Evolutionary conservation across 2,113 vertebrate species (phyloP), one percentile per base, ranked within the genome.

Genomic region (Epinephelus moara): DNA sequence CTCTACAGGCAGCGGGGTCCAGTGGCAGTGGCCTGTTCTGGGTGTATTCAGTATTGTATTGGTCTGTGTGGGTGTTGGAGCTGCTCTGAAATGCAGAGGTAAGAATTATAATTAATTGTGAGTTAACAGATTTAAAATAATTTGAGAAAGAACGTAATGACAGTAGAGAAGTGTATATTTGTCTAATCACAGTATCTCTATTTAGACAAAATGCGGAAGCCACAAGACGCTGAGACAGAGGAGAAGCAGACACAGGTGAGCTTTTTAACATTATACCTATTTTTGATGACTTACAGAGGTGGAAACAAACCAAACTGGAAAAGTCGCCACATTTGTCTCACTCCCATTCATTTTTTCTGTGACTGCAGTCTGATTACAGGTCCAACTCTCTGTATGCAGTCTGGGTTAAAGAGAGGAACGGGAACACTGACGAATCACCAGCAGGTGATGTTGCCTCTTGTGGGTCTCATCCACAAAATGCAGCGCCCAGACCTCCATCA

Each of bases 21-120:
- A 56, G 59, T 76, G 73, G 73, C 66, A 70, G 47, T 82, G 73
- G 73, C 73, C 73, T 70, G 66, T 82, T 77, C 59, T 82, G 57
- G 73, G 73, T 25, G 37, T 63, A 42, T 21, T 82, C 21, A 53
- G 49, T 50, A 2, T 64, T 19, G 40, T 40, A 6, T 15, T 77
- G 40, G 25, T 83, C 60, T 40, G 50, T 50, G 37, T 61, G 6
- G 11, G 50, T 40, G 52, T 71, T 56, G 67, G 60, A 45, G 59
- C 60, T 37, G 70, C 52, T 66, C 11, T 66, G 37, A 80, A 66
- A 66, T 66, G 27, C 61, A 80, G 57, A 72, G 27, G 70, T 80
- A 64, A 80, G 21, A 57, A 49, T 66, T 57, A n/a, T 42, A n/a
- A 64, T 25, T n/a, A 42, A 40, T 40, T 53, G 25, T 19, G 14